Evolutionary conservation across 2,113 vertebrate genomes (phyloP).

Genomic region (Cranoglanis bouderius): DNA sequence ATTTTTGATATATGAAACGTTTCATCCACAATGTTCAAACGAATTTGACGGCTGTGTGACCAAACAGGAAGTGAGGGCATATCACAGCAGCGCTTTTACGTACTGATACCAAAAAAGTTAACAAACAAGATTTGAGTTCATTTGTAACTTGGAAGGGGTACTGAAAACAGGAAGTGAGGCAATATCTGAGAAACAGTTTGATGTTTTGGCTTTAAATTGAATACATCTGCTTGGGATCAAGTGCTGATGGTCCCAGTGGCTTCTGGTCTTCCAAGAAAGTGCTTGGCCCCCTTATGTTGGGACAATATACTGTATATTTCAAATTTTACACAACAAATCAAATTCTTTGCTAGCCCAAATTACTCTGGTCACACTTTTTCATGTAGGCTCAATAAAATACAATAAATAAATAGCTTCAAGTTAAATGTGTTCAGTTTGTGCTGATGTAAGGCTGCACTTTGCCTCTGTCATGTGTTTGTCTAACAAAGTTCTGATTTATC

Average conservation of each 20-base stretch:
- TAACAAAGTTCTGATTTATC: background rate
- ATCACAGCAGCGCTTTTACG: background rate
- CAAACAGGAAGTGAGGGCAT: background rate
- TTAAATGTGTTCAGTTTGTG: background rate
- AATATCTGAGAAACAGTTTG: background rate
- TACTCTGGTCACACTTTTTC: background rate
- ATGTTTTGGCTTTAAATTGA: background rate
- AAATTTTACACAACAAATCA: background rate
- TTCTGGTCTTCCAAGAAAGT: background rate
- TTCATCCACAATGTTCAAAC: no score
- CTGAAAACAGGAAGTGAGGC: background rate
- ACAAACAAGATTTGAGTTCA: background rate
- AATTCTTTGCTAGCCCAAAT: background rate
- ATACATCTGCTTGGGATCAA: background rate
- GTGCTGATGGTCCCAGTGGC: background rate
- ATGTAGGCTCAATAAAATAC: background rate
- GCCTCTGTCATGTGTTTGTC: conserved; percentile 18
- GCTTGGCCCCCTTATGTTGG: background rate
- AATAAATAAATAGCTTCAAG: background rate
- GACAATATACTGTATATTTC: background rate
- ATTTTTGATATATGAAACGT: no score
- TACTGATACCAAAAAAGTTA: background rate
- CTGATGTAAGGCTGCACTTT: background rate
- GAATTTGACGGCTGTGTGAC: background rate
- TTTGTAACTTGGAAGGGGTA: background rate